phyloP scores from a whole-genome alignment of 2,113 vertebrate species.

The Crotalus viridis region DNA sequence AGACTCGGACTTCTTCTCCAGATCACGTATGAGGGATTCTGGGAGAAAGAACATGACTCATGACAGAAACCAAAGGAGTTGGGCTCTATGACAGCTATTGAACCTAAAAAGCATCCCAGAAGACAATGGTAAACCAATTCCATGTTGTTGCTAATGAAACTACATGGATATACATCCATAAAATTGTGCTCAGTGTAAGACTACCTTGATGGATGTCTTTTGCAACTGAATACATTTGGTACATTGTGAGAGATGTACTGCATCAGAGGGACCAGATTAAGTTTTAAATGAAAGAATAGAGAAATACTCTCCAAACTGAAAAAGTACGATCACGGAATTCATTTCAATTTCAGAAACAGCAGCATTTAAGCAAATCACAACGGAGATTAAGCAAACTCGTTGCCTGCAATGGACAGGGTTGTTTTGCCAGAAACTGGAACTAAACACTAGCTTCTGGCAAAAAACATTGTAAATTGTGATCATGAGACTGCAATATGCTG shows the following conservation, averaged over 20 bases:
- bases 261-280: not conserved
- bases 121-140: not conserved
- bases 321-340: not conserved
- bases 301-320: not conserved
- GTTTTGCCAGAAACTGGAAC: not conserved
- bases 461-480: not conserved
- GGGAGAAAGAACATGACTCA: not conserved
- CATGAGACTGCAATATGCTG: not conserved
- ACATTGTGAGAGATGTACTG: not conserved
- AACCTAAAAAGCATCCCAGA: not conserved
- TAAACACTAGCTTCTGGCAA: not conserved
- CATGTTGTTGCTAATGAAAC: not conserved
- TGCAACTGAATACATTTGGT: not conserved
- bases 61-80: not conserved
- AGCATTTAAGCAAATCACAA: not conserved
- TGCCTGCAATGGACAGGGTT: not conserved
- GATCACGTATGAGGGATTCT: constrained; percentile 65
- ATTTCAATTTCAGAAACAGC: not conserved
- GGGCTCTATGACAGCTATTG: not conserved
- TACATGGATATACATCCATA: not conserved
- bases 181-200: not conserved
- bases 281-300: not conserved
- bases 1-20: constrained; percentile 61
- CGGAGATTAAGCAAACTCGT: not conserved
- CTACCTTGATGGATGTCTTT: not conserved